These are phyloP conservation scores for Cebuella pygmaea DNA, from an alignment of 2,797 vertebrate genomes.

Conservation along the genomic window DNA sequence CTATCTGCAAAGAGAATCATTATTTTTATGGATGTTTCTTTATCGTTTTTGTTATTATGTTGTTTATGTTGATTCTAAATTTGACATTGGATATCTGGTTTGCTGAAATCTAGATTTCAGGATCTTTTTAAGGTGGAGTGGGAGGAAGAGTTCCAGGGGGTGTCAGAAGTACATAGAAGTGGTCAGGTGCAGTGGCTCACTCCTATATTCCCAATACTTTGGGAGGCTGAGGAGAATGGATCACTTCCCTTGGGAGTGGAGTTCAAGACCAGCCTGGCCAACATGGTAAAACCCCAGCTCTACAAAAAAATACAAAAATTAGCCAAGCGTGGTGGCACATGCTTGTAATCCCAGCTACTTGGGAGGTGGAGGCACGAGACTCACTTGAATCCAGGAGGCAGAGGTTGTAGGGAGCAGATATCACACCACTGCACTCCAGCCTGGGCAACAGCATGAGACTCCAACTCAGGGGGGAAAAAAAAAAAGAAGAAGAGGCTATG, in stretches of 20 bases:
- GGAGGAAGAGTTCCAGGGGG: not conserved
- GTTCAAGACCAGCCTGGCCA: not conserved
- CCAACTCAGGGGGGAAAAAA: too few relatives aligned
- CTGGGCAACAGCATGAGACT: too few relatives aligned
- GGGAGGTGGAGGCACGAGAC: too few relatives aligned
- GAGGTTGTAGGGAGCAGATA: too few relatives aligned
- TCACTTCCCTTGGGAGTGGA: not conserved
- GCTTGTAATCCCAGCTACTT: not conserved
- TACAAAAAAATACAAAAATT: not conserved
- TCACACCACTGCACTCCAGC: too few relatives aligned
- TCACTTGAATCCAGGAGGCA: too few relatives aligned
- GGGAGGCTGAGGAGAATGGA: not conserved
- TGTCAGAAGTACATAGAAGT: not conserved
- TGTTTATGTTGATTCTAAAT: not conserved
- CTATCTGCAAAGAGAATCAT: not conserved
- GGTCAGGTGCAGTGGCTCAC: not conserved
- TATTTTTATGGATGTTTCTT: not conserved
- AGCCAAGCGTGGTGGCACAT: not conserved
- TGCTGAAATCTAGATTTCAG: not conserved
- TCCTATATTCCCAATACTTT: not conserved
- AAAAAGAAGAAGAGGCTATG: not conserved
- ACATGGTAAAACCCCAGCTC: not conserved
- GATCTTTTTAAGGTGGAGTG: not conserved
- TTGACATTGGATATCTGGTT: not conserved
- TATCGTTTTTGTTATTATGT: not conserved